Percentiles rank a stretch among this genome's conserved stretches.
Conservation (phyloP, 1,140 invertebrate species). For the Arion vulgaris region DNA sequence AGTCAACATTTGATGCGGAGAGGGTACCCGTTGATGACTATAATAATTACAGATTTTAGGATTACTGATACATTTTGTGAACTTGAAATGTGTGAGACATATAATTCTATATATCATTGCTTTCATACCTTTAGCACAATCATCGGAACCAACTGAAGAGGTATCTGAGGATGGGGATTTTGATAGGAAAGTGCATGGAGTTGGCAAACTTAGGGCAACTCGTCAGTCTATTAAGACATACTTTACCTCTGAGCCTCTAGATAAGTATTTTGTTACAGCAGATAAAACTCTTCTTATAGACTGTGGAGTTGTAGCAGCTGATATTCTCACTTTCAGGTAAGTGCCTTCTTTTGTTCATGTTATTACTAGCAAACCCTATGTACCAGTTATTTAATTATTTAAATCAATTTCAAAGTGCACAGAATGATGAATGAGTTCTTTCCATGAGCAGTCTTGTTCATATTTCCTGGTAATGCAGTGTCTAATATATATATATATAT, state of each 20-base stretch:
- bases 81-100: too few species aligned
- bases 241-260: conserved; percentile 7
- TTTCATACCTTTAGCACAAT: conserved; percentile 15
- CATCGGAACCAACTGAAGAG: background rate
- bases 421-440: too few species aligned
- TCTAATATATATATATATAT: too few species aligned
- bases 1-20: too few species aligned
- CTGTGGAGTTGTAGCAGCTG: conserved; percentile 10
- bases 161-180: background rate
- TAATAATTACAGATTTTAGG: too few species aligned
- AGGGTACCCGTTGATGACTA: too few species aligned
- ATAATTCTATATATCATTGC: too few species aligned
- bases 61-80: too few species aligned
- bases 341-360: background rate
- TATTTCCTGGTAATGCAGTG: too few species aligned
- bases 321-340: conserved; percentile 17
- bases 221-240: conserved; percentile 15
- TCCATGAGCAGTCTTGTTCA: too few species aligned
- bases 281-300: background rate
- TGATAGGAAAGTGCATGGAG: background rate
- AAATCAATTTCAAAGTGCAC: too few species aligned
- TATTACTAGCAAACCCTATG: background rate
- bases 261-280: conserved; percentile 9
- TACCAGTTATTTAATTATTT: too few species aligned
- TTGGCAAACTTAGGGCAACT: background rate